Conservation (phyloP, 1,140 invertebrate genomes). For the Tyrophagus putrescentiae region DNA sequence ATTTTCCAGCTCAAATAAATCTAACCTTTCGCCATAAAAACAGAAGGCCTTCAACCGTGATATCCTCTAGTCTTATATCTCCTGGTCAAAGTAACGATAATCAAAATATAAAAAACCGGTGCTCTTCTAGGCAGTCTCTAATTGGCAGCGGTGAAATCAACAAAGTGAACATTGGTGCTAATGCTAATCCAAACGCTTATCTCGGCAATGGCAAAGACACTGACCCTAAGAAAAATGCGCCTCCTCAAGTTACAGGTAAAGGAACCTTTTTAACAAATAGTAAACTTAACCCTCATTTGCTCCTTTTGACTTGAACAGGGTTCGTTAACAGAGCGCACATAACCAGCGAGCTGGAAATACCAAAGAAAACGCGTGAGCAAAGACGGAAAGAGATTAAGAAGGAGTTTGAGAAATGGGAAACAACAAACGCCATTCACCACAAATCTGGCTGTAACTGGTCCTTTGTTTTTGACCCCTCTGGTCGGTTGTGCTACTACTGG, state of each 20-base stretch:
- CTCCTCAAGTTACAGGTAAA: not conserved
- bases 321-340: slow-evolving; percentile 32
- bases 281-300: not conserved
- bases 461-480: slow-evolving; percentile 51
- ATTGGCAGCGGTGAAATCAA: not conserved
- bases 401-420: slow-evolving; percentile 42
- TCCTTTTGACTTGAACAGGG: not conserved
- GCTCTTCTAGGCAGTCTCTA: slow-evolving; percentile 3
- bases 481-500: slow-evolving; percentile 84
- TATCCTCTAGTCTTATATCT: not conserved
- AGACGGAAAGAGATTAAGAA: slow-evolving; percentile 47
- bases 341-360: slow-evolving; percentile 28
- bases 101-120: not conserved
- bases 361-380: slow-evolving; percentile 23
- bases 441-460: slow-evolving; percentile 55
- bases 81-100: not conserved
- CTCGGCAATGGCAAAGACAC: slow-evolving; percentile 6
- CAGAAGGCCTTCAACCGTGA: slow-evolving; percentile 10
- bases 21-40: not conserved
- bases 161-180: not conserved
- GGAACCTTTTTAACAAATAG: not conserved
- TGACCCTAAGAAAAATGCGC: not conserved
- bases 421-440: slow-evolving; percentile 29
- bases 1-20: not conserved
- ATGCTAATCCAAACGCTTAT: not conserved